Evolutionary conservation across 2,888 invertebrate species (phyloP), one percentile per base, ranked within the genome.

Genomic region (Eupithecia pulchellata): DNA sequence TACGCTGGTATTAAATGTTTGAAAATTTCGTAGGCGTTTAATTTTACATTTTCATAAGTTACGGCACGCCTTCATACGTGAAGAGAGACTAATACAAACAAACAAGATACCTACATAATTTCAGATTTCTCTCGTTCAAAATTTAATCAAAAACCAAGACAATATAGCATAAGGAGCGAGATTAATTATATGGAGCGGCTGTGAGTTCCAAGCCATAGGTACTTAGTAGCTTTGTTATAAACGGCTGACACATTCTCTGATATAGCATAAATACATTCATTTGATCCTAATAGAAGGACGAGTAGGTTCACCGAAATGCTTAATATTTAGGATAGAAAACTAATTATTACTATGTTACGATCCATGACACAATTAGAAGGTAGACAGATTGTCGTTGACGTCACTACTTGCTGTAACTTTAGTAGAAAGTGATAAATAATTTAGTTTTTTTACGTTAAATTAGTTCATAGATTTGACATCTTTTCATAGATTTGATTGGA

Each of bases 71-170:
- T 64, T n/a, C 4, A 57, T 65, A 55, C 36, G 36, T 62, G n/a
- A 30, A 30, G 32, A 39, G 17, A 58, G 34, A 30, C 32, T n/a
- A 64, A 66, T 66, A 32, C 57, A 68, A 68, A 64, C 68, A 68
- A 68, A 68, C 68, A 68, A 63, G 66, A 68, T 42, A 52, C 47
- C 34, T 68, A 62, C 11, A 63, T 63, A 64, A 68, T 68, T 32
- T 36, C 39, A 68, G 64, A 57, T 58, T 64, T 30, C 57, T 57
- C 68, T 63, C 32, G 47, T 68, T 68, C 57, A 39, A 58, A 68
- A 68, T 64, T 64, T 64, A 63, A 68, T 63, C 68, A 68, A 32
- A 64, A 64, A 64, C 62, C 57, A 42, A 68, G 64, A 58, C 68
- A 39, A 42, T 63, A 36, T 67, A 62, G 52, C 47, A 29, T 52